phyloP scores from a whole-genome alignment of 2,888 invertebrate species.

The Dioctria linearis region DNA sequence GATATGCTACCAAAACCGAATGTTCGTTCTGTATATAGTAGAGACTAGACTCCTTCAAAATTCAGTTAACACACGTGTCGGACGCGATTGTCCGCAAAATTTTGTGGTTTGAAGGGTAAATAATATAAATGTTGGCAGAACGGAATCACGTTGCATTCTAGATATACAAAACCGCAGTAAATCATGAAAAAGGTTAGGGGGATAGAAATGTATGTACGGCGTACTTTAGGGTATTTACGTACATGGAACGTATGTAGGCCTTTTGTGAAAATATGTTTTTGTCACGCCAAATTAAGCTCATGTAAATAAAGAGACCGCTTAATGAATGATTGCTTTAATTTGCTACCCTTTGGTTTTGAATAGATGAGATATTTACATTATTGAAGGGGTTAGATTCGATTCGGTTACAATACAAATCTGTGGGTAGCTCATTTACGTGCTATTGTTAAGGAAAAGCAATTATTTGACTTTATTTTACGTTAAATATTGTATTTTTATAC shows the following conservation, averaged over 20 bases:
- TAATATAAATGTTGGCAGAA: not conserved
- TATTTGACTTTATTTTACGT: too few species aligned
- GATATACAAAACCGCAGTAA: not conserved
- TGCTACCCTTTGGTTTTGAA: not conserved
- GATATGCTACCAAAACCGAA: not conserved
- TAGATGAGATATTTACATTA: not conserved
- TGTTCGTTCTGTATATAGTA: not conserved
- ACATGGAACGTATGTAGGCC: not conserved
- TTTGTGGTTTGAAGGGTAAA: not conserved
- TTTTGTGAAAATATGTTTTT: not conserved
- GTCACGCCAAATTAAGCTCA: conserved; percentile 3
- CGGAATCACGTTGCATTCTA: not conserved
- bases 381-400: not conserved
- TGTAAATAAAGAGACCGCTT: conserved; percentile 13
- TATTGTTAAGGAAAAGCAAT: too few species aligned
- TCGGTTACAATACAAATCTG: not conserved
- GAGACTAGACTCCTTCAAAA: not conserved
- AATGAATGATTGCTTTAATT: conserved; percentile 7
- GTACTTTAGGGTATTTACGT: not conserved
- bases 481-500: too few species aligned
- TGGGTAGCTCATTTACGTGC: not conserved
- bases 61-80: conserved; percentile 4
- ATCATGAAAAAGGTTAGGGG: not conserved
- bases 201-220: not conserved
- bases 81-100: not conserved